Evolutionary conservation across 2,113 vertebrate genomes (phyloP).

Genomic region (Excalfactoria chinensis): DNA sequence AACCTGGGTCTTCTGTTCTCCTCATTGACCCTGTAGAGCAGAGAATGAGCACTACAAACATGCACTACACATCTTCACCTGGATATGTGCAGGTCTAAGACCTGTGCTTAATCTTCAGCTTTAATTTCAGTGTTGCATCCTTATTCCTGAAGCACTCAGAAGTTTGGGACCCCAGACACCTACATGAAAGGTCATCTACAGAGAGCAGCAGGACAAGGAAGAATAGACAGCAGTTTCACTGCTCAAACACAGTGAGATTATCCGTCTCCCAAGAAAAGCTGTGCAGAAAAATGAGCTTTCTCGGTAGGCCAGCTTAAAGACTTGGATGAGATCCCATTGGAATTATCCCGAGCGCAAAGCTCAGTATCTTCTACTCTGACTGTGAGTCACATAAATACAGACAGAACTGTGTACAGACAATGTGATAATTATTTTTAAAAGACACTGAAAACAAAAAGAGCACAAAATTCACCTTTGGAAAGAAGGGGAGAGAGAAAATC

Average conservation of each 20-base stretch:
- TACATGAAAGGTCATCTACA: background rate
- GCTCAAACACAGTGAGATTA: background rate
- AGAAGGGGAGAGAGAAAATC: background rate
- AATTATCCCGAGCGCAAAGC: background rate
- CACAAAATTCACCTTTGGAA: background rate
- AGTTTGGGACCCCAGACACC: background rate
- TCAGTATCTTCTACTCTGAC: background rate
- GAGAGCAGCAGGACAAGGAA: background rate
- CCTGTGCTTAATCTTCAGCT: background rate
- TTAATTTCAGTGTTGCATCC: background rate
- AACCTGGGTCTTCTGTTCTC: background rate
- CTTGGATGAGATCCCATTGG: constrained; percentile 1
- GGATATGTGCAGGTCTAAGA: background rate
- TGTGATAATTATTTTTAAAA: background rate
- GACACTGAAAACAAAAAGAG: background rate
- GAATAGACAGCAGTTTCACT: background rate
- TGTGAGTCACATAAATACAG: background rate
- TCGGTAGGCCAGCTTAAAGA: background rate
- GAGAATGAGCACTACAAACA: background rate
- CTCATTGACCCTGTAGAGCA: background rate
- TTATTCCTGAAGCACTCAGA: background rate
- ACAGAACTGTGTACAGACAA: background rate
- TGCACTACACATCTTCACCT: background rate
- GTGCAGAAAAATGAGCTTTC: background rate
- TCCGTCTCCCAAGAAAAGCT: background rate